Evolutionary conservation across 2,113 vertebrate genomes (phyloP), one percentile per base, ranked within the genome.

Genomic region (Pelusios castaneus): DNA sequence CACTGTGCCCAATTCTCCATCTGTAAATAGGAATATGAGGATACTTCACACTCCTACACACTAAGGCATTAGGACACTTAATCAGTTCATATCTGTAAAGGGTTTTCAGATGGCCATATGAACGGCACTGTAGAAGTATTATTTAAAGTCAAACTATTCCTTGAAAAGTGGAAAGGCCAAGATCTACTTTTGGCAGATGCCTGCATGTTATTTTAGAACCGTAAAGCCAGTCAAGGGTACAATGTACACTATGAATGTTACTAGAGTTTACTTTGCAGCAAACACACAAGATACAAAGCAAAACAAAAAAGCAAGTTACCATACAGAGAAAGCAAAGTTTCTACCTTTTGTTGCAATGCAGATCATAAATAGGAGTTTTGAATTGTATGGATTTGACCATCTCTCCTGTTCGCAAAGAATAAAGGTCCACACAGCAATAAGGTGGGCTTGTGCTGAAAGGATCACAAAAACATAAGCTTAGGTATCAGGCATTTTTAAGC

Each of bases 321-420:
- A 19, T 13, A 25, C 25, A 73, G 13, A 38, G 52, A 34, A 25
- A 70, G 67, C 85, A 88, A 75, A 34, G 82, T 31, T 45, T 95
- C 91, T 98, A 99, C 99, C 99, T 98, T 97, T 99, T 99, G 97
- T 99, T 99, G 97, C 99, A 99, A 91, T 99, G 98, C 31, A 99
- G 98, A 88, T 99, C 99, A 91, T 99, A 99, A 97, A 99, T 99
- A 10, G 99, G 99, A 2, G 99, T 99, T 97, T 99, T 99, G 98
- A 99, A 99, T 96, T 99, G 99, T 95, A 99, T 99, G 8, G 99
- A 99, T 93, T 99, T 99, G 84, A 99, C 99, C 99, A 99, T 99
- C 96, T 99, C 99, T 31, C 99, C 99, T 1, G 99, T 99, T 75
- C 99, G 98, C 85, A 99, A 97, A 77, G 99, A 99, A 93, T 99